Conservation (phyloP, 2,888 invertebrate genomes). For the Flabesymbios commensalis region DNA sequence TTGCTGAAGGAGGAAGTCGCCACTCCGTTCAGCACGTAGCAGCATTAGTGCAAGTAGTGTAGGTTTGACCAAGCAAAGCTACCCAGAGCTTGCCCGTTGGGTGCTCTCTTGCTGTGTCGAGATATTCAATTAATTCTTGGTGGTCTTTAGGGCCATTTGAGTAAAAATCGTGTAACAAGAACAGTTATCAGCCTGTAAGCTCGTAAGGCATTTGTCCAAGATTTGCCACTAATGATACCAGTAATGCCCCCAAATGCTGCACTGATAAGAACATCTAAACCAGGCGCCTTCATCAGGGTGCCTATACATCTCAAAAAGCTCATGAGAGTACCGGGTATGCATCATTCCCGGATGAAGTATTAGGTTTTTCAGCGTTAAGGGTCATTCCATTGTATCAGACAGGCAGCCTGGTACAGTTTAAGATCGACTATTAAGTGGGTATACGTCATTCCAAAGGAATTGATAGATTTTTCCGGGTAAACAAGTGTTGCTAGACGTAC, state of each 20-base stretch:
- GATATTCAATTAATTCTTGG: not conserved
- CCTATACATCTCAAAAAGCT: not conserved
- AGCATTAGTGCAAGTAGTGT: constrained; percentile 3
- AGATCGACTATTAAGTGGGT: no score
- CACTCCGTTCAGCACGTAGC: constrained; percentile 1
- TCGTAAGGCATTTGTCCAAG: not conserved
- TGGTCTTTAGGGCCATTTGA: not conserved
- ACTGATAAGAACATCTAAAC: not conserved
- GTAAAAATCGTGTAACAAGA: not conserved
- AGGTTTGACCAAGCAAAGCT: not conserved
- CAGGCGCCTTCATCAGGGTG: constrained; percentile 1
- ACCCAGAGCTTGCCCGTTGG: constrained; percentile 8
- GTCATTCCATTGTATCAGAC: constrained; percentile 8
- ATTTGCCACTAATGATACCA: no score
- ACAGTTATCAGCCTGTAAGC: not conserved
- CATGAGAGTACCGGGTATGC: not conserved
- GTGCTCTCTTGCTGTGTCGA: constrained; percentile 6
- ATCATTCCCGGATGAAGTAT: not conserved
- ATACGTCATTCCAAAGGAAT: no score
- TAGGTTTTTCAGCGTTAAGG: not conserved
- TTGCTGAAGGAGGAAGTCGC: constrained; percentile 6
- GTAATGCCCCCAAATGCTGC: not conserved
- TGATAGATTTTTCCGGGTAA: no score
- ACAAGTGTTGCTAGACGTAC: no score
- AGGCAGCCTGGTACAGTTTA: constrained; percentile 12